phyloP scores from a whole-genome alignment of 2,888 invertebrate species.

The Synergus japonicus region DNA sequence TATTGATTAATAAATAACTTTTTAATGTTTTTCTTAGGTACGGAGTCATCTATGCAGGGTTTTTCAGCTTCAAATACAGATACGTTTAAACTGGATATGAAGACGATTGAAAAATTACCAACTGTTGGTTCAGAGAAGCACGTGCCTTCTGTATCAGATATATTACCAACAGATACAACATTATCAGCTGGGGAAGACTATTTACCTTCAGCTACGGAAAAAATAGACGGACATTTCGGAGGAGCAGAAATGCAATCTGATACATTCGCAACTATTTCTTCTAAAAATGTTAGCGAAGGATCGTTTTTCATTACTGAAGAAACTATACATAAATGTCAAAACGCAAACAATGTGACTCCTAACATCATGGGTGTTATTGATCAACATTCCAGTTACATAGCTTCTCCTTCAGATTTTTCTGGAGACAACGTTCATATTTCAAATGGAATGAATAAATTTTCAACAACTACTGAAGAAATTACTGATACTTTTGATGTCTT shows the following conservation, averaged over 20 bases:
- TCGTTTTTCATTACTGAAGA: neutral
- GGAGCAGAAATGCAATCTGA: neutral
- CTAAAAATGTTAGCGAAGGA: neutral
- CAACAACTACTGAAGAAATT: constrained; percentile 63
- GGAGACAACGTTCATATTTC: constrained; percentile 56
- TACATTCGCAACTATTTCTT: neutral
- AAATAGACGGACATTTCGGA: neutral
- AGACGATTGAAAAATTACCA: neutral
- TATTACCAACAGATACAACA: neutral
- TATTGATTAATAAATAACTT: too few species aligned
- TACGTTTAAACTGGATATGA: neutral
- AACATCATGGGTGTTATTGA: neutral
- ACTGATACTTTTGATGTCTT: constrained; percentile 91
- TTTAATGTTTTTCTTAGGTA: neutral
- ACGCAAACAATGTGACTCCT: neutral
- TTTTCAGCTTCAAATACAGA: constrained; percentile 4
- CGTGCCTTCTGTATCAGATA: neutral
- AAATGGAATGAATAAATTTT: constrained; percentile 66
- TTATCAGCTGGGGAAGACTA: neutral
- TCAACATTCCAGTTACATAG: neutral
- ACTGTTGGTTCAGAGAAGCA: neutral
- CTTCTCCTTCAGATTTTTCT: constrained; percentile 67
- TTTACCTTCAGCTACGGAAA: constrained; percentile 8
- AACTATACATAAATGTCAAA: neutral
- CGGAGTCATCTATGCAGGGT: neutral